Percentiles rank a stretch among this genome's conserved stretches.
Evolutionary conservation across 2,888 invertebrate species (phyloP).

Genomic region (Cotesia congregata): DNA sequence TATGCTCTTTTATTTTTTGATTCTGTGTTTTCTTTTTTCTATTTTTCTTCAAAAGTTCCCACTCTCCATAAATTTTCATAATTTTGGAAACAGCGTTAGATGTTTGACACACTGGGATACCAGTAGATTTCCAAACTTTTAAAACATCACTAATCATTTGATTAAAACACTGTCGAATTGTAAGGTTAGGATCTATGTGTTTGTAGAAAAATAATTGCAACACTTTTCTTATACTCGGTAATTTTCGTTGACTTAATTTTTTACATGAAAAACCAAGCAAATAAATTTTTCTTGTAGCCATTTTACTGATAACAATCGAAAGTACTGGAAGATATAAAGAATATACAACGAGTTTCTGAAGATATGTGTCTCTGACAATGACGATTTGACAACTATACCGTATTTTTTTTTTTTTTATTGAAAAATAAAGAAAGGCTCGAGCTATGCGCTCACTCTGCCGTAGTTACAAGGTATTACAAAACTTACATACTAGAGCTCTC

Average conservation of each 20-base stretch:
- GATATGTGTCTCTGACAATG: no score
- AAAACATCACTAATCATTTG: slow-evolving; percentile 12
- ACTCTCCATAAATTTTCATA: slow-evolving; percentile 16
- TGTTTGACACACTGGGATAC: slow-evolving; percentile 23
- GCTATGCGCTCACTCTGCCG: slow-evolving; percentile 22
- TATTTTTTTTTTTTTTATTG: slow-evolving; percentile 13
- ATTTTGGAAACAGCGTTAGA: slow-evolving; percentile 16
- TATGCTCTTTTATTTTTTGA: slow-evolving; percentile 14
- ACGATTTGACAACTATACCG: no score
- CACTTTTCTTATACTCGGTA: no score
- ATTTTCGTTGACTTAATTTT: no score
- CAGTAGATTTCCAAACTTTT: slow-evolving; percentile 11
- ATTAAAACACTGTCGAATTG: slow-evolving; percentile 16
- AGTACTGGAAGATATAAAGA: no score
- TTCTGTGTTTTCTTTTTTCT: slow-evolving; percentile 9
- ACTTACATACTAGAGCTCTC: background rate
- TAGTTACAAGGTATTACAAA: background rate
- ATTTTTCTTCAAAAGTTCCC: slow-evolving; percentile 17
- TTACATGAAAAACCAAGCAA: no score
- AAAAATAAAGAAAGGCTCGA: slow-evolving; percentile 9
- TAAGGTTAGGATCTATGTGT: slow-evolving; percentile 9
- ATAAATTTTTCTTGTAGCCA: no score
- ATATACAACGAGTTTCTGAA: no score
- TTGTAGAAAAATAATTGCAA: slow-evolving; percentile 5
- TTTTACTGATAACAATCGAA: no score